Evolutionary conservation across 2,888 invertebrate genomes (phyloP).

Genomic region (Spodoptera picta): DNA sequence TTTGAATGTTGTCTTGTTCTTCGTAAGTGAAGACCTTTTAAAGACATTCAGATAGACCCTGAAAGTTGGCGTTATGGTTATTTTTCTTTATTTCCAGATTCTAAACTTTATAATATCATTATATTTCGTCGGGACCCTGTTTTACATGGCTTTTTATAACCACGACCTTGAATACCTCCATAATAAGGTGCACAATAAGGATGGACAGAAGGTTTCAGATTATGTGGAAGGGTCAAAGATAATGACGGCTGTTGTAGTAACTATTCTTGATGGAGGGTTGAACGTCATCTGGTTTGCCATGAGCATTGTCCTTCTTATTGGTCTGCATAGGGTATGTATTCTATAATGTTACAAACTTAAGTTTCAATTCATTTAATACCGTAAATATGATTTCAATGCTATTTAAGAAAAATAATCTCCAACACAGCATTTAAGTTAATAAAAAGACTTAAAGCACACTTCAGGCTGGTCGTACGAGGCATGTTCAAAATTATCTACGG

Average conservation of each 20-base stretch:
- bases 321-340: conserved; percentile 50
- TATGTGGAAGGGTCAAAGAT: conserved; percentile 25
- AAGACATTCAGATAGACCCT: too few species aligned
- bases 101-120: conserved; percentile 45
- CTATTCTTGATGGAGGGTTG: conserved; percentile 30
- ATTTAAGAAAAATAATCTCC: conserved; percentile 9
- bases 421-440: conserved; percentile 30
- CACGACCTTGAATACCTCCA: conserved; percentile 48
- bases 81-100: conserved; percentile 30
- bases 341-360: too few species aligned
- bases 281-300: conserved; percentile 50
- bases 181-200: conserved; percentile 13
- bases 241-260: conserved; percentile 18
- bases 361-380: too few species aligned
- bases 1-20: too few species aligned
- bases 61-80: not conserved
- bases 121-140: conserved; percentile 42
- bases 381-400: too few species aligned
- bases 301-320: conserved; percentile 43
- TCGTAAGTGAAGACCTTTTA: too few species aligned
- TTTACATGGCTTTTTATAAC: conserved; percentile 46
- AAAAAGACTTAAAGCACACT: conserved; percentile 29
- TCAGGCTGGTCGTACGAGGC: conserved; percentile 22
- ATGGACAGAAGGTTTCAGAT: conserved; percentile 29
- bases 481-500: conserved; percentile 49